Conservation (phyloP, 2,888 invertebrate genomes). For the Parnassius smintheus region DNA sequence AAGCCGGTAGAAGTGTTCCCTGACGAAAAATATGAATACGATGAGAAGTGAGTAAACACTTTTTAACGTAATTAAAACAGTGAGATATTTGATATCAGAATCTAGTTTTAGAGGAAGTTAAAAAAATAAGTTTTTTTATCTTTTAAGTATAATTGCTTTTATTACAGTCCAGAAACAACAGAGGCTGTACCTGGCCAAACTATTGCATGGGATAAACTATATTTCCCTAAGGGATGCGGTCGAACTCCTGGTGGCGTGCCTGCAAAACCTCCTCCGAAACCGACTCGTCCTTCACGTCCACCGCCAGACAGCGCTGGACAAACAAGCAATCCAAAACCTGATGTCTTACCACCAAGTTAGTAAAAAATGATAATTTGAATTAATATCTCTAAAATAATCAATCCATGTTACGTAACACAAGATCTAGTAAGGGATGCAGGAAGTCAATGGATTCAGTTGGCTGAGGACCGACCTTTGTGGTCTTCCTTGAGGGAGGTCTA, state of each 20-base stretch:
- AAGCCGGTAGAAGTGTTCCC: slow-evolving; percentile 85
- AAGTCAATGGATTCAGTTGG: no score
- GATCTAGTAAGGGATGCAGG: no score
- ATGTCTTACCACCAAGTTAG: slow-evolving; percentile 54
- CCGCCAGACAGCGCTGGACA: slow-evolving; percentile 65
- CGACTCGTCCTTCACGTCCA: slow-evolving; percentile 45
- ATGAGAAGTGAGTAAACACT: slow-evolving; percentile 63
- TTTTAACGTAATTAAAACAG: not conserved
- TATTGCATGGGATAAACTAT: slow-evolving; percentile 85
- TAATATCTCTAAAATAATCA: not conserved
- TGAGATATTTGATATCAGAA: no score
- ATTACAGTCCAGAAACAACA: slow-evolving; percentile 34
- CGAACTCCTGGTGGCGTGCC: slow-evolving; percentile 75
- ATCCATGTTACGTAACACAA: not conserved
- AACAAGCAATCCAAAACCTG: slow-evolving; percentile 61
- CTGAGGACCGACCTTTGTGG: no score
- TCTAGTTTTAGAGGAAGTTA: not conserved
- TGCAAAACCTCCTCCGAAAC: slow-evolving; percentile 57
- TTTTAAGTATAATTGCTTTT: slow-evolving; percentile 7
- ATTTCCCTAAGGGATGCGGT: slow-evolving; percentile 88
- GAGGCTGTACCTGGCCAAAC: slow-evolving; percentile 34
- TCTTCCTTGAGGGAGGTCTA: no score
- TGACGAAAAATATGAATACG: slow-evolving; percentile 68
- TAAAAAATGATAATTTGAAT: slow-evolving; percentile 23
- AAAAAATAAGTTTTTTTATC: not conserved